phyloP scores from a whole-genome alignment of 2,113 vertebrate genomes.

The Cebus imitator region DNA sequence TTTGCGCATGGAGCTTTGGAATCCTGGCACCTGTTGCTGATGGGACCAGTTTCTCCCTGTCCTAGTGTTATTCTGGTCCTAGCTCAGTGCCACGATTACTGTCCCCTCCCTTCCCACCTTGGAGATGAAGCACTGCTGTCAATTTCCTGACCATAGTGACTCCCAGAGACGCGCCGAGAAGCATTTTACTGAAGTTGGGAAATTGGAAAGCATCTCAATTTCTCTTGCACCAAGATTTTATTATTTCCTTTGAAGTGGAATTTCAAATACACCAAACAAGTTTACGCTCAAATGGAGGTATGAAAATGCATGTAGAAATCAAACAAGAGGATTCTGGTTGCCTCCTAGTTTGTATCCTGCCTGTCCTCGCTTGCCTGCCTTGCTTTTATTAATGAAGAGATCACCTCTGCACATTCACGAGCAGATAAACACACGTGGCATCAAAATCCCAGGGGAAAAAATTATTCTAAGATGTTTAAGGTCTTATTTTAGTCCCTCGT shows the following conservation, averaged over 20 bases:
- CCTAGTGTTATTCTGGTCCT: not conserved
- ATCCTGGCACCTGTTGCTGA: not conserved
- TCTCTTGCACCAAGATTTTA: conserved; percentile 73
- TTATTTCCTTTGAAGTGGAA: conserved; percentile 75
- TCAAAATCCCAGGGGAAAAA: not conserved
- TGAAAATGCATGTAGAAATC: conserved; percentile 55
- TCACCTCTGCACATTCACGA: not conserved
- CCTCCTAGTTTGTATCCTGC: not conserved
- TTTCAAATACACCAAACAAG: conserved; percentile 65
- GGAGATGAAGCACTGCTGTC: conserved; percentile 60
- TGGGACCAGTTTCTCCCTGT: not conserved
- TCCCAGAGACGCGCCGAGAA: conserved; percentile 28
- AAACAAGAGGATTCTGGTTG: not conserved
- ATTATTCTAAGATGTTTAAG: not conserved
- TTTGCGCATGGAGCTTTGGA: not conserved
- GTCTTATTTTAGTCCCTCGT: not conserved
- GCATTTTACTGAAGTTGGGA: conserved; percentile 74
- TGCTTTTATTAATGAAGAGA: conserved; percentile 3
- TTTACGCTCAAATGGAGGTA: conserved; percentile 35
- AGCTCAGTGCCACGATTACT: not conserved
- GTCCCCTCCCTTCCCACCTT: conserved; percentile 1
- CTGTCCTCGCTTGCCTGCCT: not conserved
- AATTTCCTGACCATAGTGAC: conserved; percentile 69
- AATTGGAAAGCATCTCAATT: conserved; percentile 76
- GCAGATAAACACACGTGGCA: not conserved